Evolutionary conservation across 1,140 invertebrate species (phyloP), one percentile per base, ranked within the genome.

Genomic region (Belonocnema kinseyi): DNA sequence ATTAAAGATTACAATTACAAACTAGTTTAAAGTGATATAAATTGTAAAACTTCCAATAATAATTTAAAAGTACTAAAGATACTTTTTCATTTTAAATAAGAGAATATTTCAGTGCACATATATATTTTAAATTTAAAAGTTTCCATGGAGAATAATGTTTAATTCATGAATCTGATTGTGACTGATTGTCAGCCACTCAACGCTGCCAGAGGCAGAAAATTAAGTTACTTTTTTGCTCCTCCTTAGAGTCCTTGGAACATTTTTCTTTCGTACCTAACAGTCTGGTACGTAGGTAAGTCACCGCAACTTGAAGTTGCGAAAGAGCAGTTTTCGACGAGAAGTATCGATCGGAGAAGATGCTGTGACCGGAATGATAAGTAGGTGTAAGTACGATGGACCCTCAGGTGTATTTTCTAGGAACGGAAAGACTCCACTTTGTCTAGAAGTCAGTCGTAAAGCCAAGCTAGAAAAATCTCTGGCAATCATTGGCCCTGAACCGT

Each of bases 291-390:
- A 40, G 16, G 61, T 66, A 40, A 14, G 17, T 12, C 33, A 66
- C 21, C 61, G 26, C 21, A 66, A 66, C 33, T 40, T 66, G 61
- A 66, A 66, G 61, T 66, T 33, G 40, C 61, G 61, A 66, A 40
- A 40, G 26, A 66, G 61, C 61, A 66, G 61, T 66, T 66, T 66
- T 66, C 61, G 4, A 46, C 7, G 61, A 40, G 26, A 16, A 33
- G 61, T 66, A 66, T 66, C 61, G 61, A 66, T 66, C 61, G 26
- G 16, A 40, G 71, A 7, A 8, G 14, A 52, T n/a, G 21, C 10
- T 52, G 72, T 77, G 75, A 40, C 40, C 72, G 12, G 70, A 76
- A 76, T 76, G 52, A 21, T 26, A 72, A 76, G 13, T 76, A 76
- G 13, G 19, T 13, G 51, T 73, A 77, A 77, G 52, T 52, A 53